Evolutionary conservation across 1,140 invertebrate species (phyloP).

Genomic region (Drosophila novamexicana): DNA sequence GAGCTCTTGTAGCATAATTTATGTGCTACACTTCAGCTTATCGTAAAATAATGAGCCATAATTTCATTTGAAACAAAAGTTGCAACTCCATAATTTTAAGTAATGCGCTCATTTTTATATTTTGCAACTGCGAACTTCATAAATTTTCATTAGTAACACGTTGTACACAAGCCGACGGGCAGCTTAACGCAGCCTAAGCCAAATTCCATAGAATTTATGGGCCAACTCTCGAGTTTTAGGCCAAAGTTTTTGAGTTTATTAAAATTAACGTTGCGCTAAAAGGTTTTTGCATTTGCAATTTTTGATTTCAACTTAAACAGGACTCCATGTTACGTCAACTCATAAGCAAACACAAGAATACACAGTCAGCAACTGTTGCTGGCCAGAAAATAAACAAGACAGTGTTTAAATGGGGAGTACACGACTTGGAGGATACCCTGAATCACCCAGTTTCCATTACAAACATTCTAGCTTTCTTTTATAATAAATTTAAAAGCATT

Average conservation of each 20-base stretch:
- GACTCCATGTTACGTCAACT: background rate
- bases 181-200: conserved; percentile 40
- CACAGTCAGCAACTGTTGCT: too few species aligned
- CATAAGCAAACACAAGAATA: background rate
- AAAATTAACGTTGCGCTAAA: conserved; percentile 69
- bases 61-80: conserved; percentile 72
- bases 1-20: conserved; percentile 44
- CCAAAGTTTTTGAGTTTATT: conserved; percentile 69
- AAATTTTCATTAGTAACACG: conserved; percentile 74
- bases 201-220: conserved; percentile 32
- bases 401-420: too few species aligned
- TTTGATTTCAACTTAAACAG: conserved; percentile 24
- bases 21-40: conserved; percentile 29
- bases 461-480: too few species aligned
- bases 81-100: conserved; percentile 64
- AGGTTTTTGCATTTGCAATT: conserved; percentile 39
- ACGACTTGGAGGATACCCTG: too few species aligned
- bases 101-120: conserved; percentile 39
- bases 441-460: too few species aligned
- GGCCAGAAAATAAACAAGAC: too few species aligned
- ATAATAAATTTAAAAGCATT: too few species aligned
- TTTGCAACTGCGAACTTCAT: conserved; percentile 54
- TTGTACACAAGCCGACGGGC: conserved; percentile 51
- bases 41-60: conserved; percentile 68
- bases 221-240: conserved; percentile 11